Evolutionary conservation across 2,888 invertebrate genomes (phyloP).

Genomic region (Ectropis crepuscularia): DNA sequence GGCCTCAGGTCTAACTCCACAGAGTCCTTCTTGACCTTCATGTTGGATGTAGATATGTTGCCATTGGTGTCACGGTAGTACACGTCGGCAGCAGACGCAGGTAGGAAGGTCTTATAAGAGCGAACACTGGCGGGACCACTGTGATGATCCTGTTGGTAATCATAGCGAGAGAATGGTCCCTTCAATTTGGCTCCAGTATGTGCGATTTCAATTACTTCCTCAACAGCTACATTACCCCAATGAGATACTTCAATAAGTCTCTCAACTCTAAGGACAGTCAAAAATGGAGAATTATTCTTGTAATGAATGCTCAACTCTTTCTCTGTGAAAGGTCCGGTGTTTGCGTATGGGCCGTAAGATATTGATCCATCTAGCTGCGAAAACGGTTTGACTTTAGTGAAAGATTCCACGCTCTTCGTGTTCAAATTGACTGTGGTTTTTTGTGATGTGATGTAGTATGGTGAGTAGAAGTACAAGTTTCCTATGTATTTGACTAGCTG

Average conservation of each 20-base stretch:
- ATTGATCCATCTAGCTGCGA: conserved; percentile 92
- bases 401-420: conserved; percentile 92
- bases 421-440: conserved; percentile 92
- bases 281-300: conserved; percentile 98
- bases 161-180: conserved; percentile 98
- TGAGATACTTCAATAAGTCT: conserved; percentile 98
- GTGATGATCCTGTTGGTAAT: conserved; percentile 97
- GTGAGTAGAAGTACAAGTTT: conserved; percentile 92
- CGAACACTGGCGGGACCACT: conserved; percentile 95
- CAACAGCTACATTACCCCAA: conserved; percentile 99
- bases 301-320: conserved; percentile 93
- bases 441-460: conserved; percentile 92
- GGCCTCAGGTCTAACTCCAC: conserved; percentile 98
- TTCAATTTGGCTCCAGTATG: conserved; percentile 97
- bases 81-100: conserved; percentile 96
- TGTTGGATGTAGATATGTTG: conserved; percentile 98
- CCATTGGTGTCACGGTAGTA: conserved; percentile 99
- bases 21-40: conserved; percentile 94
- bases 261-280: conserved; percentile 95
- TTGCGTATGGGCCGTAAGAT: conserved; percentile 94
- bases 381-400: conserved; percentile 92
- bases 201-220: conserved; percentile 95
- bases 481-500: conserved; percentile 96
- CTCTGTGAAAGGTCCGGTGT: conserved; percentile 84
- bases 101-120: conserved; percentile 93